These are phyloP conservation scores for Nerophis lumbriciformis DNA, from an alignment of 2,113 vertebrate species.

Conservation along the genomic window DNA sequence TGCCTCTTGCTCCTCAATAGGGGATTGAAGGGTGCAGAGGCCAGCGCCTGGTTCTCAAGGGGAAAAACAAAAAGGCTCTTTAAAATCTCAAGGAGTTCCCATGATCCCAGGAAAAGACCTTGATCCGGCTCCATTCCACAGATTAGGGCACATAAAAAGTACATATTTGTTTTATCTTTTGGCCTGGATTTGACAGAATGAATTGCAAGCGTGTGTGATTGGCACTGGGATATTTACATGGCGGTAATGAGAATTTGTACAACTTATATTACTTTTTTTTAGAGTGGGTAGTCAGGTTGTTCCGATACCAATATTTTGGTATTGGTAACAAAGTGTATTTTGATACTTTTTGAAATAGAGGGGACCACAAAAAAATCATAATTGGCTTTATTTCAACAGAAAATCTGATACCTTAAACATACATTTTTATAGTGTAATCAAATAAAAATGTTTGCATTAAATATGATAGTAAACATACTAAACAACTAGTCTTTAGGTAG, in stretches of 20 bases:
- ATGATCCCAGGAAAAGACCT: conserved; percentile 83
- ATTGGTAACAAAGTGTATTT: too few species aligned
- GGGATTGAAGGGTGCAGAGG: conserved; percentile 77
- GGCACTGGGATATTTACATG: conserved; percentile 48
- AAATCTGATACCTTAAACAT: too few species aligned
- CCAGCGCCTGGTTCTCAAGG: conserved; percentile 74
- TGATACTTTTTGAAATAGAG: too few species aligned
- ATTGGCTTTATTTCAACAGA: too few species aligned
- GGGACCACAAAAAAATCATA: too few species aligned
- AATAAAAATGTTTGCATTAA: too few species aligned
- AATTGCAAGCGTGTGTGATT: conserved; percentile 63
- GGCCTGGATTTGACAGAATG: conserved; percentile 47
- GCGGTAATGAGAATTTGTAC: conserved; percentile 17
- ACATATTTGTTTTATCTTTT: conserved; percentile 78
- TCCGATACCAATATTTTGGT: too few species aligned
- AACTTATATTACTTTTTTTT: conserved; percentile 1
- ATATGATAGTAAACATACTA: too few species aligned
- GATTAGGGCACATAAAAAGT: conserved; percentile 80
- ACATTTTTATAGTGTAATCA: too few species aligned
- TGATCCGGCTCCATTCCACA: conserved; percentile 80
- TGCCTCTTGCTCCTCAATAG: conserved; percentile 73
- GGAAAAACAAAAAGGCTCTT: conserved; percentile 90
- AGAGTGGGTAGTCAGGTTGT: too few species aligned
- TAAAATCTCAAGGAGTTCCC: conserved; percentile 85
- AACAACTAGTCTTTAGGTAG: too few species aligned